phyloP scores from a whole-genome alignment of 1,140 invertebrate genomes.

The Calephelis virginiensis region DNA sequence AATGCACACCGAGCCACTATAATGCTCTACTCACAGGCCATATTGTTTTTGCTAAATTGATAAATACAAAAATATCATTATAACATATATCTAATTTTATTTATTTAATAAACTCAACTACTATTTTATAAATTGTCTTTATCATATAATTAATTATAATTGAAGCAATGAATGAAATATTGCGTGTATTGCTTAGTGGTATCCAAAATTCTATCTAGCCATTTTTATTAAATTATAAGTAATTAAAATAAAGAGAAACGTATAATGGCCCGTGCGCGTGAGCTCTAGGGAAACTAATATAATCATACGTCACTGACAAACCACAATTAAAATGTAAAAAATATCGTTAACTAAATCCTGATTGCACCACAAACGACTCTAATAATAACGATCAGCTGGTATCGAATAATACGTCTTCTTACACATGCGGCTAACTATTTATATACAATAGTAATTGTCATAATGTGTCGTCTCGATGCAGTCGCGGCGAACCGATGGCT shows the following conservation, averaged over 20 bases:
- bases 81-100: slow-evolving; percentile 23
- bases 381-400: slow-evolving; percentile 75
- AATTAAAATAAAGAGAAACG: slow-evolving; percentile 28
- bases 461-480: slow-evolving; percentile 66
- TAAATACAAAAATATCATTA: slow-evolving; percentile 25
- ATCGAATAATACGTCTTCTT: slow-evolving; percentile 69
- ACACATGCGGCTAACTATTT: slow-evolving; percentile 74
- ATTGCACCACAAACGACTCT: slow-evolving; percentile 73
- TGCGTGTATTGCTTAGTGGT: slow-evolving; percentile 21
- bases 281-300: slow-evolving; percentile 59
- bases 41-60: slow-evolving; percentile 23
- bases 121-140: slow-evolving; percentile 23
- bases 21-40: slow-evolving; percentile 32
- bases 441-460: slow-evolving; percentile 70
- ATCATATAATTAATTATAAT: slow-evolving; percentile 23
- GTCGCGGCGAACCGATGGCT: slow-evolving; percentile 76
- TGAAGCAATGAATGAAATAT: slow-evolving; percentile 24
- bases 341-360: slow-evolving; percentile 69
- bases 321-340: slow-evolving; percentile 72
- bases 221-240: slow-evolving; percentile 18
- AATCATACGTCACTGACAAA: slow-evolving; percentile 62
- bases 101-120: slow-evolving; percentile 21
- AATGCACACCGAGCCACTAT: slow-evolving; percentile 32
- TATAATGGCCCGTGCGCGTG: slow-evolving; percentile 48
- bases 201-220: slow-evolving; percentile 27